These are phyloP conservation scores for Actias luna DNA, from an alignment of 2,888 invertebrate species.

Conservation along the genomic window DNA sequence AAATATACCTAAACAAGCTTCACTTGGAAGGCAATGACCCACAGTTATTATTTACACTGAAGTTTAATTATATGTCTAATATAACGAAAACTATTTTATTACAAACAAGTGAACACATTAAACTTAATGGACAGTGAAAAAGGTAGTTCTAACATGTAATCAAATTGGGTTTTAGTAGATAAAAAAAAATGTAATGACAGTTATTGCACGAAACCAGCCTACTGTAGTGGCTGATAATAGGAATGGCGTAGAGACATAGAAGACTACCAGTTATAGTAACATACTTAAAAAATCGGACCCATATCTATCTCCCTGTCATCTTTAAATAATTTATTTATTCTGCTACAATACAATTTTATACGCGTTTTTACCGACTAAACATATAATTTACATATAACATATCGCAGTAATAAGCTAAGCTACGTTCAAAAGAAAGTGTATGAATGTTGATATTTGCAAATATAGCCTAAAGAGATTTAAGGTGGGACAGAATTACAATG, in stretches of 20 bases:
- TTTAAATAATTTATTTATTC: neutral
- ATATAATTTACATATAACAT: neutral
- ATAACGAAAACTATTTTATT: neutral
- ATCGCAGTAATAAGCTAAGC: neutral
- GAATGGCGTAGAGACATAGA: neutral
- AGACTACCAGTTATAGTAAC: neutral
- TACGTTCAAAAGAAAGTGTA: neutral
- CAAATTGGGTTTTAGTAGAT: no score
- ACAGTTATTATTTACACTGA: no score
- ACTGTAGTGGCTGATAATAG: neutral
- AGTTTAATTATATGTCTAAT: neutral
- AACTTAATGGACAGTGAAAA: neutral
- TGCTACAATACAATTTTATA: neutral
- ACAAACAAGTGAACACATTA: neutral
- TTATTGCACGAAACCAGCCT: neutral
- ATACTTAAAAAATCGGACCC: neutral
- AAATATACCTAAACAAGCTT: no score
- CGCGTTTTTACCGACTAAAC: neutral
- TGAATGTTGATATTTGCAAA: neutral
- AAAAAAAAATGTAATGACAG: no score
- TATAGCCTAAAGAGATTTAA: neutral
- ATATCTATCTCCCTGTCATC: conserved; percentile 4
- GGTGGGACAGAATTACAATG: neutral
- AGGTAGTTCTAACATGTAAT: no score
- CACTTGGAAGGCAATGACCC: no score